phyloP scores from a whole-genome alignment of 2,888 invertebrate species.

The Eupithecia insigniata region DNA sequence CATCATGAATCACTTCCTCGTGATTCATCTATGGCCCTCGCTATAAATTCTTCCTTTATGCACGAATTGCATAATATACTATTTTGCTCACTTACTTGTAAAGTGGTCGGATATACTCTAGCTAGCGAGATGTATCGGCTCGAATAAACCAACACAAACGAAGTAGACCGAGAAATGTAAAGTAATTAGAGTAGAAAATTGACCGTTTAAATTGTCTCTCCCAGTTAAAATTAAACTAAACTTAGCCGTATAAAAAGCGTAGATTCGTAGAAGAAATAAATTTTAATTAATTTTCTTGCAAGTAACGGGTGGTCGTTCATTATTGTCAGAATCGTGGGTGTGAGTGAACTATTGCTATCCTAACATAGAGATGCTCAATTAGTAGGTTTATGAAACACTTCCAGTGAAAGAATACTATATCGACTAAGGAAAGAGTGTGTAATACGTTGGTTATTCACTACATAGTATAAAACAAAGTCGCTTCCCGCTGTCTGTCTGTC shows the following conservation, averaged over 20 bases:
- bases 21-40: too few relatives aligned
- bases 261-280: conserved; percentile 38
- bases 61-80: too few relatives aligned
- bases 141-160: neutral
- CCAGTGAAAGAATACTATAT: neutral
- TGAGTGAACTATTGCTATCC: conserved; percentile 15
- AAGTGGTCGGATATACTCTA: neutral
- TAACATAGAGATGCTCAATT: conserved; percentile 12
- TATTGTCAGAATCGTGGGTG: conserved; percentile 24
- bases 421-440: too few relatives aligned
- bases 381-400: neutral
- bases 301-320: conserved; percentile 40
- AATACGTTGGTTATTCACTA: too few relatives aligned
- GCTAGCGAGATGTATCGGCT: neutral
- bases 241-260: conserved; percentile 32
- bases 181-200: conserved; percentile 30
- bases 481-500: too few relatives aligned
- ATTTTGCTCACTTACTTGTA: neutral
- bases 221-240: conserved; percentile 38
- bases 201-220: conserved; percentile 33
- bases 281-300: conserved; percentile 42
- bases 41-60: too few relatives aligned
- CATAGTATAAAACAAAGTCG: too few relatives aligned
- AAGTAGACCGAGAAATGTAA: conserved; percentile 18
- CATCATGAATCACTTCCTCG: too few relatives aligned